Percentiles rank a stretch among this genome's conserved stretches.
phyloP scores from a whole-genome alignment of 2,797 vertebrate genomes.

The Lophotriccus pileatus region DNA sequence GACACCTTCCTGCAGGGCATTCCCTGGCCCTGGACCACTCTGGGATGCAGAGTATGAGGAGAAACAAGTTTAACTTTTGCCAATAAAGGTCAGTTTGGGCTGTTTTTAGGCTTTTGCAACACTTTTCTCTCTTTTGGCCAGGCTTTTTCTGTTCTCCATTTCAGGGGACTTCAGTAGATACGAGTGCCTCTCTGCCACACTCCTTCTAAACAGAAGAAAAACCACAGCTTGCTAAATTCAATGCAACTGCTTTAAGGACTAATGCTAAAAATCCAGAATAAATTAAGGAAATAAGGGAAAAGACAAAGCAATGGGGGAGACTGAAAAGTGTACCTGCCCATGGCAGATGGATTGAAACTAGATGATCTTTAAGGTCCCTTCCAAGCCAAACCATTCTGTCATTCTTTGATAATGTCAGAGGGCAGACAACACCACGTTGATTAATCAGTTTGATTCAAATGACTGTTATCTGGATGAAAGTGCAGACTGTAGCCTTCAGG shows the following conservation, averaged over 20 bases:
- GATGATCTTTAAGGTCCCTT: neutral
- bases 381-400: neutral
- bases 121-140: neutral
- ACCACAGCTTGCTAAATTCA: neutral
- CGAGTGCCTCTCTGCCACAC: neutral
- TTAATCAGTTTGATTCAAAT: neutral
- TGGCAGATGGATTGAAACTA: neutral
- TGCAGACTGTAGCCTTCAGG: neutral
- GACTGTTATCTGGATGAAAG: neutral
- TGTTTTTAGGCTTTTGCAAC: neutral
- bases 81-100: neutral
- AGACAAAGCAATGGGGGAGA: neutral
- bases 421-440: neutral
- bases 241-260: neutral
- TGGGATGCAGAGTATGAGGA: neutral
- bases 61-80: neutral
- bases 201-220: neutral
- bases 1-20: rapidly evolving
- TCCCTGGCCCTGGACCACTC: neutral
- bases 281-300: neutral
- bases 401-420: neutral
- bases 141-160: neutral
- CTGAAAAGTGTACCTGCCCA: neutral
- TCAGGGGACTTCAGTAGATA: neutral
- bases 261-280: neutral